Evolutionary conservation across 2,888 invertebrate species (phyloP), one percentile per base, ranked within the genome.

Genomic region (Aphidoletes aphidimyza): DNA sequence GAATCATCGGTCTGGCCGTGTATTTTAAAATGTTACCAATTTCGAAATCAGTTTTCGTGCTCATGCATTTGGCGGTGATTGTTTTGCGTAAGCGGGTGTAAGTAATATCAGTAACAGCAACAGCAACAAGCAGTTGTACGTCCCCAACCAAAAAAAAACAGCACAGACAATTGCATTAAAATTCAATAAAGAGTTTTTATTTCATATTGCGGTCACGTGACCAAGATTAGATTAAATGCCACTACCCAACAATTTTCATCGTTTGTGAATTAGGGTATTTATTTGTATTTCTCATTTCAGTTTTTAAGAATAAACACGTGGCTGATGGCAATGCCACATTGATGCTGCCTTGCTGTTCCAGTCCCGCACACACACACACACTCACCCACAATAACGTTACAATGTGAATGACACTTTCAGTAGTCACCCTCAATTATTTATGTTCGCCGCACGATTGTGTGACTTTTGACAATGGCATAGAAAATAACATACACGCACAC

Each of bases 191-290:
- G 83, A 45, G 83, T 83, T 83, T 83, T 83, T 42, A 37, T 81
- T 81, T 81, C 81, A 84, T 37, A 85, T 86, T 89, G 89, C 87
- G 89, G 89, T 89, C 89, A 89, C 89, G 89, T 89, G 89, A 85
- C 86, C 84, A 69, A 86, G 86, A 87, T 86, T 86, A 86, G 86
- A 86, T 86, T 86, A 86, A 85, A 85, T 84, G 54, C 78, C 85
- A 84, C 85, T 84, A 85, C 47, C 83, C 78, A 84, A 59, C 84
- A 84, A 83, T 83, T 45, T 37, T 81, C 81, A 81, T 37, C 81
- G 37, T 83, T 83, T 83, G 42, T 85, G 85, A 86, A n/a, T 86
- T 86, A 85, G 85, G 85, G 85, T 85, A 85, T 86, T 86, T 86
- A 69, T 69, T 69, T 69, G 69, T 69, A 17, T 69, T 47, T 69